Conservation (phyloP, 2,888 invertebrate genomes). For the Caenorhabditis sp. region DNA sequence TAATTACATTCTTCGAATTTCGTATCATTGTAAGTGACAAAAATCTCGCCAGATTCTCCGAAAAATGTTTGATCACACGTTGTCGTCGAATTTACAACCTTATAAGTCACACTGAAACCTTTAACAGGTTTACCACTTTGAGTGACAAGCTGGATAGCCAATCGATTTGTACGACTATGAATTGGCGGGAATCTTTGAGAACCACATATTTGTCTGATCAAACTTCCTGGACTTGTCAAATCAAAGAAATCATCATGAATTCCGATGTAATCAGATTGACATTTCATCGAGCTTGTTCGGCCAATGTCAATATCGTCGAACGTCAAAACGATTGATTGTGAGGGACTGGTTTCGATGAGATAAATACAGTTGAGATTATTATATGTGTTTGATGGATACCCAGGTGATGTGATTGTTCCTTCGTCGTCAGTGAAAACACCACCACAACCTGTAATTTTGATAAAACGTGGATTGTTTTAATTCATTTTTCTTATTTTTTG, state of each 20-base stretch:
- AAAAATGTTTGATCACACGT: constrained; percentile 63
- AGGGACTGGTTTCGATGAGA: constrained; percentile 68
- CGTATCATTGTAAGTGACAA: constrained; percentile 42
- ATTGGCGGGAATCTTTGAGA: constrained; percentile 63
- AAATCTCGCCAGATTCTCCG: constrained; percentile 52
- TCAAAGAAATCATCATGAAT: too few relatives aligned
- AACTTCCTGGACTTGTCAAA: constrained; percentile 57
- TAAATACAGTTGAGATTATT: constrained; percentile 72
- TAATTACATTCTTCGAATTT: constrained; percentile 53
- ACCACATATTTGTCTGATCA: constrained; percentile 61
- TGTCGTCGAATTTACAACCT: constrained; percentile 47
- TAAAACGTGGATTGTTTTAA: too few relatives aligned
- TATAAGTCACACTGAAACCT: constrained; percentile 72
- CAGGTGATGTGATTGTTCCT: constrained; percentile 72
- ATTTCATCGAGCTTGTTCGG: constrained; percentile 30
- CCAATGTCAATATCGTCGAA: constrained; percentile 67
- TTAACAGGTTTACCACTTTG: constrained; percentile 71
- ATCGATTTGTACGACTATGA: constrained; percentile 70
- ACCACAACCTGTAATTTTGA: constrained; percentile 60
- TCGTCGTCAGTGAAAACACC: constrained; percentile 49
- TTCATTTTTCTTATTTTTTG: too few relatives aligned
- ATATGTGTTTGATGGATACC: constrained; percentile 72
- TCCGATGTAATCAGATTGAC: constrained; percentile 58
- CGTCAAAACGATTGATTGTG: constrained; percentile 52
- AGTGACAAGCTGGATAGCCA: constrained; percentile 71